Conservation (phyloP, 2,797 vertebrate species). For the Poecilia wingei region DNA sequence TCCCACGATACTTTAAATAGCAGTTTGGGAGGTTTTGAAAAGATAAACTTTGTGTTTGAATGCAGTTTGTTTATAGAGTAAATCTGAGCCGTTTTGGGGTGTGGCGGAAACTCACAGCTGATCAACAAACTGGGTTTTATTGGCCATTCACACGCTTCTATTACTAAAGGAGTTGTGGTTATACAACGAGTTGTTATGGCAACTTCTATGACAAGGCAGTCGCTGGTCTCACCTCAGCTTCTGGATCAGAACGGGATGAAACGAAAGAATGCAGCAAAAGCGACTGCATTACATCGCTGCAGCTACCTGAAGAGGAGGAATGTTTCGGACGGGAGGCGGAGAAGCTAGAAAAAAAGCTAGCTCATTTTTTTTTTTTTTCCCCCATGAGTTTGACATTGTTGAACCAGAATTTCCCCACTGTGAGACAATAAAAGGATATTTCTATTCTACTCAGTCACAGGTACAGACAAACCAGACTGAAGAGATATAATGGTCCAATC, state of each 20-base stretch:
- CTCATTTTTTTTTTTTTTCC: no score
- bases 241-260: background rate
- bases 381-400: background rate
- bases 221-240: background rate
- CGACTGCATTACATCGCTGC: background rate
- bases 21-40: no score
- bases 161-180: background rate
- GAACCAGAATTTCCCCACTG: background rate
- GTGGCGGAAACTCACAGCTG: no score
- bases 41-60: no score
- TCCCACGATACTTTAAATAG: no score
- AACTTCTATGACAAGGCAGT: background rate
- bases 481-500: background rate
- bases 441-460: background rate
- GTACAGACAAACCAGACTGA: background rate
- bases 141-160: no score
- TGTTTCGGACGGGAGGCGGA: background rate
- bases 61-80: no score
- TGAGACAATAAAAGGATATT: background rate
- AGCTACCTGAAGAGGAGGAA: background rate
- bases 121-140: no score
- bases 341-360: background rate
- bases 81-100: no score
- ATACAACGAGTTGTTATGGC: background rate
- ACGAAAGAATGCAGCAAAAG: background rate